Conservation (phyloP, 2,888 invertebrate species). For the Philonicus albiceps region DNA sequence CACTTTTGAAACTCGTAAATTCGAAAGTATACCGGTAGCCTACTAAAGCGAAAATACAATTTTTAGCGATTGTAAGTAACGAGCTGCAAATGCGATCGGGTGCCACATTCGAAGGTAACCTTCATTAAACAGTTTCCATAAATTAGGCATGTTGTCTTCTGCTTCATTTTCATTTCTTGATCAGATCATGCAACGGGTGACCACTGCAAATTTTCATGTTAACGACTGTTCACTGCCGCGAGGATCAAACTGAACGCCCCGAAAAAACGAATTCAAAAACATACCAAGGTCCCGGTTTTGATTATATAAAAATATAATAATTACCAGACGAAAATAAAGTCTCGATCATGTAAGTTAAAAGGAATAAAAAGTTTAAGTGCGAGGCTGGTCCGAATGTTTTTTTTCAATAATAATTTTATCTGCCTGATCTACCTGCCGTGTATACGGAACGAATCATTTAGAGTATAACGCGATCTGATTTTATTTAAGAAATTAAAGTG, state of each 20-base stretch:
- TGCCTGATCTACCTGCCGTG: not conserved
- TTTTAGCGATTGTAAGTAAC: not conserved
- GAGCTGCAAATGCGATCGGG: not conserved
- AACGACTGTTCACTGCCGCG: not conserved
- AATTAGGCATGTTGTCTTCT: slow-evolving; percentile 28
- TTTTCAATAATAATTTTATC: slow-evolving; percentile 23
- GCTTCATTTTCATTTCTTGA: slow-evolving; percentile 20
- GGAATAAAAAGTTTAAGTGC: not conserved
- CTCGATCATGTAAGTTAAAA: slow-evolving; percentile 7
- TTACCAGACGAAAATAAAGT: slow-evolving; percentile 5
- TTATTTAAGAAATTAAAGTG: not conserved
- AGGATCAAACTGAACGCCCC: not conserved
- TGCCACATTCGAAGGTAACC: slow-evolving; percentile 9
- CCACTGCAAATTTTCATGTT: slow-evolving; percentile 4
- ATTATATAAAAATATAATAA: slow-evolving; percentile 32
- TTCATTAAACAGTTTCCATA: slow-evolving; percentile 36
- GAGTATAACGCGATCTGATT: not conserved
- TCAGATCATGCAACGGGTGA: slow-evolving; percentile 9
- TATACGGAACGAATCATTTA: not conserved
- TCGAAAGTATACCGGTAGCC: slow-evolving; percentile 13
- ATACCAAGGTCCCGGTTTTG: slow-evolving; percentile 16
- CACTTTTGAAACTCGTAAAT: not conserved
- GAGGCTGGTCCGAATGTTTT: not conserved
- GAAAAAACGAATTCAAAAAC: not conserved
- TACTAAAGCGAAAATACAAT: not conserved